Evolutionary conservation across 2,888 invertebrate genomes (phyloP), one percentile per base, ranked within the genome.

Genomic region (Rhagonycha lutea): DNA sequence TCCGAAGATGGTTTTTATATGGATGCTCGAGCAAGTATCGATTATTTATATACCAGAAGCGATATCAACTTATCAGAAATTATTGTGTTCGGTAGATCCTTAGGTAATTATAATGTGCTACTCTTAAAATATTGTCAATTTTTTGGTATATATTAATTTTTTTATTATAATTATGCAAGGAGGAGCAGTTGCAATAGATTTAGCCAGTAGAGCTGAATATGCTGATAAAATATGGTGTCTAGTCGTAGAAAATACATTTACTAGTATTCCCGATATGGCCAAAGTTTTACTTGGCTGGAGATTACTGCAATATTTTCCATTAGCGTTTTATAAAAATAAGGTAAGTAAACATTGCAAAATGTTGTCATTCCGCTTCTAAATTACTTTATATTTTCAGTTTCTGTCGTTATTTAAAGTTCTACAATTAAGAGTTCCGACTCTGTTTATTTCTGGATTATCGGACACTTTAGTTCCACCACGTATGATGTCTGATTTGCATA

Each of bases 181-280:
- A 81, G 98, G 98, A 61, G 98, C 97, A 14, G 94, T 98, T 72
- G 97, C 96, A 1, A 94, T 98, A 80, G 95, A 97, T 88, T 89
- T 97, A 76, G 95, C 95, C 2, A 92, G 94, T 18, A 92, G 93
- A 83, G 89, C 92, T 14, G 92, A 94, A 80, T 95, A 95, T 87
- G 90, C 92, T 61, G 92, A 92, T 82, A 94, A 93, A 89, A 92
- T 98, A 78, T 94, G 95, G 92, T 96, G 95, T 81, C 88, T 97
- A 78, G 92, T 98, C 80, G 92, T 98, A 14, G 98, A 98, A 88
- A 98, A 98, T 87, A 98, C 98, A 3, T 98, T 98, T 85, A 97
- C 97, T 4, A 95, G 95, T 86, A 95, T 98, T 87, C 97, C 97
- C 32, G 96, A 96, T 79, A 97, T 98, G 93, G 97, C 96, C 14